Conservation (phyloP, 2,797 vertebrate genomes). For the Pseudopleuronectes americanus region DNA sequence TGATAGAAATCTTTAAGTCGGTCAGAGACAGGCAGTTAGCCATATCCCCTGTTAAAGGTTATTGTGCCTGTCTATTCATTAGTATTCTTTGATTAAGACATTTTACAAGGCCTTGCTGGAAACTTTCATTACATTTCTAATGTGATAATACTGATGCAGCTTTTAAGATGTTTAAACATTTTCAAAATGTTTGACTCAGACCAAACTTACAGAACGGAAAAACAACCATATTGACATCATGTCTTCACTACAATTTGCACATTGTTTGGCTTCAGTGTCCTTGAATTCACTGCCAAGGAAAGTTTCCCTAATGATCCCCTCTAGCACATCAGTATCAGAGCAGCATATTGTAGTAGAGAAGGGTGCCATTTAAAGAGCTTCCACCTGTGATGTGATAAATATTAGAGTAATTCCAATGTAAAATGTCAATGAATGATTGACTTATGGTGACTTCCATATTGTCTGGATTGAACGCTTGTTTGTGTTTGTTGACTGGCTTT, state of each 20-base stretch:
- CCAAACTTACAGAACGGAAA: background rate
- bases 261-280: slow-evolving; percentile 6
- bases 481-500: slow-evolving; percentile 70
- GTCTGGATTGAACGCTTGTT: slow-evolving; percentile 55
- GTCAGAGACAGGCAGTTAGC: too few species aligned
- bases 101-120: too few species aligned
- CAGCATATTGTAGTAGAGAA: too few species aligned
- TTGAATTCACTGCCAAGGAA: background rate
- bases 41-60: too few species aligned
- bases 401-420: background rate
- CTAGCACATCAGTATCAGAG: background rate
- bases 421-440: slow-evolving; percentile 26
- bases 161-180: background rate
- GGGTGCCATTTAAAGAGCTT: background rate
- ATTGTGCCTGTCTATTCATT: too few species aligned
- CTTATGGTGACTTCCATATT: slow-evolving; percentile 42
- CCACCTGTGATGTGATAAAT: background rate
- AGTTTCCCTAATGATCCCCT: background rate
- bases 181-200: background rate
- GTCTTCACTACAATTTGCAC: background rate
- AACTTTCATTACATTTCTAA: too few species aligned
- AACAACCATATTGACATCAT: background rate
- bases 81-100: too few species aligned
- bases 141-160: too few species aligned
- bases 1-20: too few species aligned